These are phyloP conservation scores for Drosophila neutralis DNA, from an alignment of 2,888 invertebrate species.

Conservation along the genomic window DNA sequence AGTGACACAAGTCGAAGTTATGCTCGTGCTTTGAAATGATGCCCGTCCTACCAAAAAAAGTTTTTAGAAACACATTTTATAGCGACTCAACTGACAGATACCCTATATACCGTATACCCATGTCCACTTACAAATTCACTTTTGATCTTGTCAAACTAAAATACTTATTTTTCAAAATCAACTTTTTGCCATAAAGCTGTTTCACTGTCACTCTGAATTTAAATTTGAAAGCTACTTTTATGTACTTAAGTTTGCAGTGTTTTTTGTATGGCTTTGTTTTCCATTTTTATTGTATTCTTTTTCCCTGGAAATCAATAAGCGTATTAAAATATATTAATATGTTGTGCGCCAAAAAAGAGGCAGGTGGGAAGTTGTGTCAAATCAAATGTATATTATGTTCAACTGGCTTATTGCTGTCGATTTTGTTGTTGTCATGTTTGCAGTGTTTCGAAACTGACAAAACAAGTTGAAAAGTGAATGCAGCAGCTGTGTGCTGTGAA, in stretches of 20 bases:
- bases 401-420: neutral
- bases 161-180: neutral
- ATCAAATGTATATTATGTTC: conserved; percentile 3
- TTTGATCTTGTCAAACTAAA: neutral
- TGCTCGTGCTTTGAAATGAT: conserved; percentile 60
- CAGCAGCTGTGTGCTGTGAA: conserved; percentile 39
- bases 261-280: neutral
- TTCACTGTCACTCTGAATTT: neutral
- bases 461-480: conserved; percentile 40
- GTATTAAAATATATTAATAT: neutral
- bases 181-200: neutral
- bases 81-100: neutral
- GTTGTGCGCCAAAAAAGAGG: neutral
- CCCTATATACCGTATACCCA: neutral
- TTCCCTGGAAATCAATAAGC: neutral
- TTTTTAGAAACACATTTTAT: conserved; percentile 1
- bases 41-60: conserved; percentile 23
- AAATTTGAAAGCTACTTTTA: neutral
- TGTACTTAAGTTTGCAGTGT: too few relatives aligned
- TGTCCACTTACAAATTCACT: neutral
- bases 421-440: neutral
- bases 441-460: conserved; percentile 36
- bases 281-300: conserved; percentile 7
- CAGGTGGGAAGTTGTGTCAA: neutral
- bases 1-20: conserved; percentile 65